phyloP scores from a whole-genome alignment of 2,888 invertebrate species.

The Ashinkailepas kermadecensis region DNA sequence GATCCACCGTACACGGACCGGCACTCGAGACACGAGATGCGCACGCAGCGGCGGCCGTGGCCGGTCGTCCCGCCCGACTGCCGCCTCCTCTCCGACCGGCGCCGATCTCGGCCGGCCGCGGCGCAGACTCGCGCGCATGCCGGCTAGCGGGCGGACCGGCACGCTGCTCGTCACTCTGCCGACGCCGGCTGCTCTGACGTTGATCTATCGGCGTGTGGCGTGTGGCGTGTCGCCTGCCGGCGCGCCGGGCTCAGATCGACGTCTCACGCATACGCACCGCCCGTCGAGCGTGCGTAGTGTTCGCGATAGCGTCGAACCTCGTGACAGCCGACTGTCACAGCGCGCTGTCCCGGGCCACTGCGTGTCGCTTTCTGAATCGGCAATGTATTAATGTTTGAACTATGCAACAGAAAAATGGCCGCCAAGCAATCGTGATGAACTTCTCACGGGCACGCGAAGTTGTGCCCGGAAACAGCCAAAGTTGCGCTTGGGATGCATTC shows the following conservation, averaged over 20 bases:
- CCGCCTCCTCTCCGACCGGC: not conserved
- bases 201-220: not conserved
- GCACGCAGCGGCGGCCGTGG: not conserved
- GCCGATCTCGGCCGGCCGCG: not conserved
- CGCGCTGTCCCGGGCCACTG: too few species aligned
- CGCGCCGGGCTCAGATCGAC: not conserved
- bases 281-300: not conserved
- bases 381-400: too few species aligned
- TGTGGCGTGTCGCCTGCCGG: not conserved
- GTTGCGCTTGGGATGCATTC: too few species aligned
- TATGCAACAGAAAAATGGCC: too few species aligned
- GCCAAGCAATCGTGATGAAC: too few species aligned
- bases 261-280: not conserved
- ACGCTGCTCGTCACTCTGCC: not conserved
- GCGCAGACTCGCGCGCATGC: not conserved
- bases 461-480: too few species aligned
- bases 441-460: too few species aligned
- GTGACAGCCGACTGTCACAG: too few species aligned
- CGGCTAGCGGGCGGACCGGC: not conserved
- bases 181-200: not conserved
- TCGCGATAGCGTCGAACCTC: too few species aligned
- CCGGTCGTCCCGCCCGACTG: not conserved
- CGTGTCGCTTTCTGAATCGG: too few species aligned
- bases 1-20: too few species aligned
- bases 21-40: too few species aligned